Evolutionary conservation across 2,888 invertebrate genomes (phyloP).

Genomic region (Mycalesis mineus): DNA sequence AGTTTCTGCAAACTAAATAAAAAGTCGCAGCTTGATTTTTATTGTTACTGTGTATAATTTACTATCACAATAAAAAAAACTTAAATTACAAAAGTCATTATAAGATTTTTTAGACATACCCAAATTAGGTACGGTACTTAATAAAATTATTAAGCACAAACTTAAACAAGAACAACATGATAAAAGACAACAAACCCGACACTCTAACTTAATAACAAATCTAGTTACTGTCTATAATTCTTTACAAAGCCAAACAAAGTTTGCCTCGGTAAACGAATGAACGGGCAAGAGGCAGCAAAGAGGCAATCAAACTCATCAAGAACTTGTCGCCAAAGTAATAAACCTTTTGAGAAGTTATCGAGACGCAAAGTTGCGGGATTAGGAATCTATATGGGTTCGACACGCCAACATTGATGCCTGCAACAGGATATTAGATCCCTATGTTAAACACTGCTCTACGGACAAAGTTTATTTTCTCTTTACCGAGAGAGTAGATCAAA

Average conservation of each 20-base stretch:
- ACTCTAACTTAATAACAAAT: neutral
- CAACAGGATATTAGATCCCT: neutral
- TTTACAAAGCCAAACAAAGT: neutral
- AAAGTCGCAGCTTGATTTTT: too few species aligned
- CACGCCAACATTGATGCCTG: neutral
- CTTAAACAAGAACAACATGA: too few species aligned
- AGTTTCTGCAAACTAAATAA: too few species aligned
- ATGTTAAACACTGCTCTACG: neutral
- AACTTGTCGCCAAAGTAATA: constrained; percentile 11
- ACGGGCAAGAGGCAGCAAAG: neutral
- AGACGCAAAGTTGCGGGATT: constrained; percentile 5
- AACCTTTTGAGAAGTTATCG: constrained; percentile 5
- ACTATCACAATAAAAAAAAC: too few species aligned
- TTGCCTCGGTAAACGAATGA: neutral
- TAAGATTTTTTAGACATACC: too few species aligned
- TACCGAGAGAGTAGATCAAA: neutral
- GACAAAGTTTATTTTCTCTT: neutral
- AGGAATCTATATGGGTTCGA: constrained; percentile 8
- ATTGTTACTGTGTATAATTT: too few species aligned
- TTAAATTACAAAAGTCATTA: too few species aligned
- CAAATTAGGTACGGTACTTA: too few species aligned
- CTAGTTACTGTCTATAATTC: neutral
- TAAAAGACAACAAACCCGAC: too few species aligned
- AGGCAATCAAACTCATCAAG: constrained; percentile 1
- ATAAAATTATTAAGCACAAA: too few species aligned